These are phyloP conservation scores for Fulmarus glacialis DNA, from an alignment of 2,113 vertebrate genomes.

Conservation along the genomic window DNA sequence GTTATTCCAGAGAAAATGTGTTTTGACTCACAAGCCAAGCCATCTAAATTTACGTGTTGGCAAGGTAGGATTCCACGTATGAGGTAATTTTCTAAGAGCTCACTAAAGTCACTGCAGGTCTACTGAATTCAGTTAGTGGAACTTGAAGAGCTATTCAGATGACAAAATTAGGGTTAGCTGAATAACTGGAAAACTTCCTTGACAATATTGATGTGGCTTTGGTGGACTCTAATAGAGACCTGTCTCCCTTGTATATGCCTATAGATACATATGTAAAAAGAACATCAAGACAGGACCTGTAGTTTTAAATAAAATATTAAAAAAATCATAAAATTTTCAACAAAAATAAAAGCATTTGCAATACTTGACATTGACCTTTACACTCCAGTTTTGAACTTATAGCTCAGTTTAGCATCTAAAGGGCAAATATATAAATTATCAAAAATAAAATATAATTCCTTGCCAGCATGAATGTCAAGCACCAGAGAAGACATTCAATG, in stretches of 20 bases:
- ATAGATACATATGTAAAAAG: background rate
- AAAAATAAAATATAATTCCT: background rate
- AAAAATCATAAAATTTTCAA: background rate
- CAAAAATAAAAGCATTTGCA: background rate
- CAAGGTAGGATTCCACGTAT: rapidly evolving
- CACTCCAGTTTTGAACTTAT: background rate
- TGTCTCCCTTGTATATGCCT: background rate
- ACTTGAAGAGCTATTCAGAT: background rate
- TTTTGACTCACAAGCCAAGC: background rate
- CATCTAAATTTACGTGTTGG: background rate
- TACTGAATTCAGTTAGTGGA: background rate
- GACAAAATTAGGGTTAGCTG: background rate
- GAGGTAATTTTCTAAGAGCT: background rate
- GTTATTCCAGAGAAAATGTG: background rate
- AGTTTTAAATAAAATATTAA: background rate
- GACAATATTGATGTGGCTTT: background rate
- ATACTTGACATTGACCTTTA: background rate
- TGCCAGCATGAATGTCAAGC: background rate
- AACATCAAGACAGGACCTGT: background rate
- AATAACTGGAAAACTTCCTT: background rate
- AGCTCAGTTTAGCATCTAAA: background rate
- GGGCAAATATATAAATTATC: background rate
- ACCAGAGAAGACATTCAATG: background rate
- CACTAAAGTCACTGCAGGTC: background rate
- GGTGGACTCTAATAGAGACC: rapidly evolving